Conservation (phyloP, 2,113 vertebrate species). For the Craseonycteris thonglongyai region DNA sequence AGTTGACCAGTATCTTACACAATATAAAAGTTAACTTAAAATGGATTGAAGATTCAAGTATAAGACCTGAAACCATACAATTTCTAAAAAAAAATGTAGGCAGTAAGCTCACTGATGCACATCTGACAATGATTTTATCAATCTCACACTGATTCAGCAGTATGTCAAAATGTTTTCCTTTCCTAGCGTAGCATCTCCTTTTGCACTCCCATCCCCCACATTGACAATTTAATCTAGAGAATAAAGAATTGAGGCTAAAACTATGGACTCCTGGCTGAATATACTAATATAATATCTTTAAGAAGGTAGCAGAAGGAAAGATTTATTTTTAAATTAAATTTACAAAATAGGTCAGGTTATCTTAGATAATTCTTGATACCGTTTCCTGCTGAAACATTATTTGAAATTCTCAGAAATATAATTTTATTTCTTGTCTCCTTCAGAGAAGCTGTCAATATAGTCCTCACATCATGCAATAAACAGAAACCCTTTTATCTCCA, state of each 20-base stretch:
- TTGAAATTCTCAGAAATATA: slow-evolving; percentile 33
- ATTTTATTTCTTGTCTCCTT: not conserved
- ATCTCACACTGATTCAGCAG: not conserved
- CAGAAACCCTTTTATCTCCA: slow-evolving; percentile 55
- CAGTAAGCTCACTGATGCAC: too few species aligned
- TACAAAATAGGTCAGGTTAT: not conserved
- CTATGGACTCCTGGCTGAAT: not conserved
- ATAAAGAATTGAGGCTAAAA: not conserved
- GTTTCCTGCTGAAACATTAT: not conserved
- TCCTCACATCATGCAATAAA: not conserved
- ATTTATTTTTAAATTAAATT: not conserved
- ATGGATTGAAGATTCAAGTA: not conserved
- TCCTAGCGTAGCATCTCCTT: not conserved
- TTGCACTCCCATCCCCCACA: not conserved
- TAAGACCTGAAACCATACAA: not conserved
- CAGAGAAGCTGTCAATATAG: slow-evolving; percentile 40
- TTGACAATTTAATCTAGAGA: not conserved
- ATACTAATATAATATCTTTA: not conserved
- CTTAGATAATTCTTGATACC: not conserved
- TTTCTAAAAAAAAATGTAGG: not conserved
- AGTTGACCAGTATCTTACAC: not conserved
- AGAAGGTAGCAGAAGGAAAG: not conserved
- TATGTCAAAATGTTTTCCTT: not conserved
- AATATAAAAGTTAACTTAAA: not conserved
- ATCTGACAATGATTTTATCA: not conserved